These are phyloP conservation scores for Sciurus carolinensis DNA, from an alignment of 2,797 vertebrate species.

Conservation along the genomic window DNA sequence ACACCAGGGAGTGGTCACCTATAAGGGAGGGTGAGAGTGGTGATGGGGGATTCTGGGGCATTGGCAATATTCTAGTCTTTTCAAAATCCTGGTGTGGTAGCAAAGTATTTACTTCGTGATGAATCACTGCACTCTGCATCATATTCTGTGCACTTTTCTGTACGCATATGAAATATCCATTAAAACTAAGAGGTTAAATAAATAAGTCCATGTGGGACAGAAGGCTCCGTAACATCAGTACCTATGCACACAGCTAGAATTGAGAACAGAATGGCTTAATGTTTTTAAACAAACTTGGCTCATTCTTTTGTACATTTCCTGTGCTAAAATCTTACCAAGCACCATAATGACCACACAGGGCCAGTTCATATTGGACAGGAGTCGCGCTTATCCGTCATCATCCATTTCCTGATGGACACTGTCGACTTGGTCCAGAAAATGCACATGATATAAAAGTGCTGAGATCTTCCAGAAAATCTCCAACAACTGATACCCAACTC, in stretches of 20 bases:
- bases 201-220: background rate
- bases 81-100: background rate
- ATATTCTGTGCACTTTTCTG: background rate
- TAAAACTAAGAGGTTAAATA: background rate
- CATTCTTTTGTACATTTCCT: background rate
- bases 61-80: background rate
- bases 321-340: background rate
- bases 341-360: background rate
- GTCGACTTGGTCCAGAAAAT: background rate
- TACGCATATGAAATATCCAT: background rate
- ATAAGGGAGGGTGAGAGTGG: rapidly evolving
- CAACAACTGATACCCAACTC: background rate
- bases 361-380: background rate
- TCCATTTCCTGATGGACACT: background rate
- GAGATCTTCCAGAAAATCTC: background rate
- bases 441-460: background rate
- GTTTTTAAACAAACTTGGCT: background rate
- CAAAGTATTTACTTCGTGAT: background rate
- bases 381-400: background rate
- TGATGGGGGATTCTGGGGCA: rapidly evolving
- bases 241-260: background rate
- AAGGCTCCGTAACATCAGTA: background rate
- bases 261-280: background rate
- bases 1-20: background rate
- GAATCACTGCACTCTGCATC: background rate